Percentiles rank a stretch among this genome's conserved stretches.
These are phyloP conservation scores for Pseudomyrmex cubaensis DNA, from an alignment of 1,140 invertebrate genomes.

Conservation along the genomic window DNA sequence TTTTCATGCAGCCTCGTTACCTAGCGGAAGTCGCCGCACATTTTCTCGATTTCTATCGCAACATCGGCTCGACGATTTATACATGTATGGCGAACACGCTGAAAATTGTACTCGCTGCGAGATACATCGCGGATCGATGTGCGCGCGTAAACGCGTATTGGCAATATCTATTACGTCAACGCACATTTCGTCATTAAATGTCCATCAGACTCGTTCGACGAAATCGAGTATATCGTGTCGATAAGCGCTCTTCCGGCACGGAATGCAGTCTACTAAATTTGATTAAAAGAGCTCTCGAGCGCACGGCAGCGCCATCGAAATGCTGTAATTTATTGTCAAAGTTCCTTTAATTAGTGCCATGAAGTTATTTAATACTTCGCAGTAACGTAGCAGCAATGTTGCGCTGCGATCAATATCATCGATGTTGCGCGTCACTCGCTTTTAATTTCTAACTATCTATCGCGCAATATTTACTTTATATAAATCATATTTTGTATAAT, in stretches of 20 bases:
- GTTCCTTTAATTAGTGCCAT: constrained; percentile 58
- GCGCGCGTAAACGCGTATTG: constrained; percentile 38
- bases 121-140: neutral
- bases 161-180: constrained; percentile 49
- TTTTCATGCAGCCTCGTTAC: constrained; percentile 21
- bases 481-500: neutral
- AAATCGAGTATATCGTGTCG: constrained; percentile 54
- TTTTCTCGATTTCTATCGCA: constrained; percentile 41
- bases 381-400: constrained; percentile 12
- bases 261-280: constrained; percentile 59
- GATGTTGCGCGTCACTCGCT: neutral
- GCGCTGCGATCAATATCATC: constrained; percentile 3
- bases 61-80: constrained; percentile 26
- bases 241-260: constrained; percentile 46
- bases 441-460: neutral
- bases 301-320: neutral
- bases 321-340: constrained; percentile 55
- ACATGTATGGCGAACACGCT: neutral
- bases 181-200: constrained; percentile 60
- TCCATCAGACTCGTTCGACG: constrained; percentile 52
- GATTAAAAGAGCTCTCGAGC: constrained; percentile 51
- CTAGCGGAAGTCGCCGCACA: neutral
- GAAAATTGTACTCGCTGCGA: constrained; percentile 26
- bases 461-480: neutral
- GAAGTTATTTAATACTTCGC: constrained; percentile 57